Conservation (phyloP, 2,888 invertebrate genomes). For the Ceratothoa steindachneri region DNA sequence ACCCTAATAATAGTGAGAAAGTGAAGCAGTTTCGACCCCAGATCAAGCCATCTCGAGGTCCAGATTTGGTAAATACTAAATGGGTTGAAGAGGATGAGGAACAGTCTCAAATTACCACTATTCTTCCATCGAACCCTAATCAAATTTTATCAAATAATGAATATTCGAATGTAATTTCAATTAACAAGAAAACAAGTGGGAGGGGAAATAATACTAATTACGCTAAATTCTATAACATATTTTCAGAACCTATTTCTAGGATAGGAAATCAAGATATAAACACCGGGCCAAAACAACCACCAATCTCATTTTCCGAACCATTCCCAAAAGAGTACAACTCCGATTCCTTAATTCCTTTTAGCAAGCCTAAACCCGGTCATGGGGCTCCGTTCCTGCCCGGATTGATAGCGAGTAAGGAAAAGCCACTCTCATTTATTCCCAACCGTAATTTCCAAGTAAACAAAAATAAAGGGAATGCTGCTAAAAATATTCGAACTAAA, state of each 20-base stretch:
- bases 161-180: not conserved
- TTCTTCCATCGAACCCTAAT: not conserved
- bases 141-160: not conserved
- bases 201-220: not conserved
- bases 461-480: not conserved
- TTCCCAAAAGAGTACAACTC: not conserved
- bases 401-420: not conserved
- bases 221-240: not conserved
- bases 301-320: not conserved
- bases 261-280: too few species aligned
- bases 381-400: not conserved
- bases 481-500: not conserved
- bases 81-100: too few species aligned
- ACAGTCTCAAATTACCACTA: not conserved
- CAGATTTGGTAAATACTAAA: not conserved
- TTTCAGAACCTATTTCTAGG: not conserved
- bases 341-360: not conserved
- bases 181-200: not conserved
- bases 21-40: not conserved
- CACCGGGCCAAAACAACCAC: too few species aligned
- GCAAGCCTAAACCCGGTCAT: not conserved
- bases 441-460: not conserved
- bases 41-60: not conserved
- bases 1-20: not conserved
- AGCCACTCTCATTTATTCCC: not conserved